These are phyloP conservation scores for Coelopa frigida DNA, from an alignment of 1,140 invertebrate species.

Conservation along the genomic window DNA sequence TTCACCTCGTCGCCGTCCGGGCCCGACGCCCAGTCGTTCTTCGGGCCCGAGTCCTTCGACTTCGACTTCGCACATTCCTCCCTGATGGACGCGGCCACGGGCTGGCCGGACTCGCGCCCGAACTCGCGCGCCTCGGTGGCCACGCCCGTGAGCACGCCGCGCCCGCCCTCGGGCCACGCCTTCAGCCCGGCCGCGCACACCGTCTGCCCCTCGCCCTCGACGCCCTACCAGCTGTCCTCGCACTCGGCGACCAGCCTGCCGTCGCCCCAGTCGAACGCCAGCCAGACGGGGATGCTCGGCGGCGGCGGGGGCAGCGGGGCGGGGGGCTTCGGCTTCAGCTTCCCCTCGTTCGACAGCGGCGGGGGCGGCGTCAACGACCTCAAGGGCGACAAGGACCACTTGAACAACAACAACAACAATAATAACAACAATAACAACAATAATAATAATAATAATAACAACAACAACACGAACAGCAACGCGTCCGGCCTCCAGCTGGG, in stretches of 20 bases:
- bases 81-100: slow-evolving; percentile 37
- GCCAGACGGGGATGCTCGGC: slow-evolving; percentile 30
- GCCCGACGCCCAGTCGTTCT: slow-evolving; percentile 26
- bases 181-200: slow-evolving; percentile 43
- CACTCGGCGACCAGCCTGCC: slow-evolving; percentile 40
- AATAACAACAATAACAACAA: slow-evolving; percentile 43
- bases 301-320: slow-evolving; percentile 14
- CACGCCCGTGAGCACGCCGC: slow-evolving; percentile 41
- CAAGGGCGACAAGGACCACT: slow-evolving; percentile 31
- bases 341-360: slow-evolving; percentile 26
- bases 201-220: slow-evolving; percentile 40
- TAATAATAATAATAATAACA: slow-evolving; percentile 41
- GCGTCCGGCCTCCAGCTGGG: not conserved
- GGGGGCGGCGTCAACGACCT: slow-evolving; percentile 11
- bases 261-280: slow-evolving; percentile 45
- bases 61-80: slow-evolving; percentile 43
- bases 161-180: slow-evolving; percentile 39
- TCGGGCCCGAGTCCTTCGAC: slow-evolving; percentile 30
- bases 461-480: slow-evolving; percentile 18
- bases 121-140: slow-evolving; percentile 42
- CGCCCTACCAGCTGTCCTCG: slow-evolving; percentile 40
- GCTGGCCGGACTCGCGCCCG: slow-evolving; percentile 40
- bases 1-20: slow-evolving; percentile 33
- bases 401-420: slow-evolving; percentile 20
- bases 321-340: slow-evolving; percentile 28